phyloP scores from a whole-genome alignment of 1,140 invertebrate genomes.

The Drosophila pachea region DNA sequence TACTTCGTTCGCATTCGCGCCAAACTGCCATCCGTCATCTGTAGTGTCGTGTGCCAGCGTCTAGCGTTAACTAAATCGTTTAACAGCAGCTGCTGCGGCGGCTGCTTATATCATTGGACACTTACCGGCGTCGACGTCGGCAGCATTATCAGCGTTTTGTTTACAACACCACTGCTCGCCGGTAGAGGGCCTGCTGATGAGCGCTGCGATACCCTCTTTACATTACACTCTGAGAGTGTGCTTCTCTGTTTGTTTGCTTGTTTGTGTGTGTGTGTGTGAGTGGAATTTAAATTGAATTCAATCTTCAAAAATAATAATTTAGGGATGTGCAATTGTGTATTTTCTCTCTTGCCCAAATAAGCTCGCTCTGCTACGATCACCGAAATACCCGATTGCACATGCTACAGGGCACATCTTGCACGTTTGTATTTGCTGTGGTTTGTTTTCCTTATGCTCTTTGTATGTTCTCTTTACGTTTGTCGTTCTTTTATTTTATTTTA shows the following conservation, averaged over 20 bases:
- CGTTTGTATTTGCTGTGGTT: constrained; percentile 10
- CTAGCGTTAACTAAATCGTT: constrained; percentile 40
- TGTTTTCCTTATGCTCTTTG: constrained; percentile 8
- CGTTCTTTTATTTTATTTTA: background rate
- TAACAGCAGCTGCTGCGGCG: constrained; percentile 10
- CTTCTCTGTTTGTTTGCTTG: no score
- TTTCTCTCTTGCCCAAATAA: background rate
- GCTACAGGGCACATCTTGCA: constrained; percentile 7
- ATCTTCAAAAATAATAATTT: no score
- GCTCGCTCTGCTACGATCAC: background rate
- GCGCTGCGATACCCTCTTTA: background rate
- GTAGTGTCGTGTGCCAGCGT: constrained; percentile 38
- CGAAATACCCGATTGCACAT: background rate
- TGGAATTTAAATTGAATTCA: no score
- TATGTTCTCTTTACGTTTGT: background rate
- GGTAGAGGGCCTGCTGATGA: constrained; percentile 1
- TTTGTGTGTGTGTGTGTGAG: no score
- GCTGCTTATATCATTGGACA: background rate
- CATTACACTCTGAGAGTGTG: no score
- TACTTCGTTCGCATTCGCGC: background rate
- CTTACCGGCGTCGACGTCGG: background rate
- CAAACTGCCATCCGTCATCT: constrained; percentile 8
- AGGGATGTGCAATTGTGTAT: no score
- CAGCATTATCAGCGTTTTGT: constrained; percentile 1
- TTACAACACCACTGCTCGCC: background rate